Conservation (phyloP, 2,113 vertebrate genomes). For the Petaurus breviceps region DNA sequence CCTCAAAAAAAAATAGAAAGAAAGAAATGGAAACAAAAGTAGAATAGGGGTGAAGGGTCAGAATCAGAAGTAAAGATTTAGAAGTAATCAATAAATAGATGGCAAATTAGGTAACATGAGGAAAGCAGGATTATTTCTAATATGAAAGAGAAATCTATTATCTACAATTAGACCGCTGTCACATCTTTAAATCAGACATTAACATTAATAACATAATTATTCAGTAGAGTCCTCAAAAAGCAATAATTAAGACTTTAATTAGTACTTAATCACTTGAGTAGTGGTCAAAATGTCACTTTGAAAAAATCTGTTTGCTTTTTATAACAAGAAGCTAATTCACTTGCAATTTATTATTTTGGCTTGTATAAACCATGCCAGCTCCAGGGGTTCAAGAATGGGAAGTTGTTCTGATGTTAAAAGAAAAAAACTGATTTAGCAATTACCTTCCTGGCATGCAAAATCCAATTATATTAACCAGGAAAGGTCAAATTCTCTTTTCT, state of each 20-base stretch:
- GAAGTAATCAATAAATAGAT: neutral
- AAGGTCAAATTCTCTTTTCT: constrained; percentile 60
- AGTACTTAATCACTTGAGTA: constrained; percentile 17
- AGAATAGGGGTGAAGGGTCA: neutral
- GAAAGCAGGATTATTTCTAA: neutral
- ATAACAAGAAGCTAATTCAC: neutral
- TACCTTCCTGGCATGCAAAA: constrained; percentile 43
- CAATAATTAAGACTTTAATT: constrained; percentile 23
- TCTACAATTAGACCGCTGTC: neutral
- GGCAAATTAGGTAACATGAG: neutral
- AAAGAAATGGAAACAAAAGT: neutral
- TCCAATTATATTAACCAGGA: constrained; percentile 26
- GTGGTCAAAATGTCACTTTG: neutral
- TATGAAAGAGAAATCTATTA: neutral
- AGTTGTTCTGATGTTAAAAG: constrained; percentile 11
- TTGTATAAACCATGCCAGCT: constrained; percentile 13
- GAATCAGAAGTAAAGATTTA: neutral
- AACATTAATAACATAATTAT: constrained; percentile 11
- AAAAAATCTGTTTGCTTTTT: constrained; percentile 19
- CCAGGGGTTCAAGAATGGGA: constrained; percentile 11
- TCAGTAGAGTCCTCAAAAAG: neutral
- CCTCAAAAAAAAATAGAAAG: no score
- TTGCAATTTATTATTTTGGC: neutral
- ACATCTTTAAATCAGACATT: neutral
- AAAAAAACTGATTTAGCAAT: constrained; percentile 39